Conservation (phyloP, 37 sponge, comb jelly and placozoan genomes). For the Cliona cf. orientalis region DNA sequence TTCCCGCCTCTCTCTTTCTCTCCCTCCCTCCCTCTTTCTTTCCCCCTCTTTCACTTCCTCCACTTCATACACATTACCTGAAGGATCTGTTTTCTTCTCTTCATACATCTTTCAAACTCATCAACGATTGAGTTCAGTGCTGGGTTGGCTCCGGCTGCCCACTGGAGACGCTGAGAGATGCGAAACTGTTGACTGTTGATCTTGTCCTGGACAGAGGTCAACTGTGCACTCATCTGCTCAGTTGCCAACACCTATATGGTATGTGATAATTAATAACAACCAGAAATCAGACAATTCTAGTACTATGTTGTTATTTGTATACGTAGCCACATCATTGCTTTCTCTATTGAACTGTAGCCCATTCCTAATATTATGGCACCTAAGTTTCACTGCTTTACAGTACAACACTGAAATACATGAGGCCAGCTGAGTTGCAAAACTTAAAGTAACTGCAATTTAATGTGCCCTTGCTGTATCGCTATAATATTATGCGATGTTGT, state of each 20-base stretch:
- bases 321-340: no score
- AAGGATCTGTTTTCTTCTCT: slow-evolving; percentile 58
- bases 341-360: no score
- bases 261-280: slow-evolving; percentile 3
- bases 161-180: slow-evolving; percentile 92
- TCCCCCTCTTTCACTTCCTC: no score
- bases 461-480: no score
- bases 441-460: no score
- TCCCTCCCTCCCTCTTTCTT: no score
- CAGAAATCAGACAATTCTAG: background rate
- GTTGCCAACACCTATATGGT: slow-evolving; percentile 52
- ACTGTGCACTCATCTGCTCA: slow-evolving; percentile 57
- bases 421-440: no score
- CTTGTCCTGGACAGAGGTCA: slow-evolving; percentile 71
- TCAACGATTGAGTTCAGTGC: slow-evolving; percentile 74
- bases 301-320: no score
- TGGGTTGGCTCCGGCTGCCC: slow-evolving; percentile 97
- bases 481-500: no score
- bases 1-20: background rate
- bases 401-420: no score
- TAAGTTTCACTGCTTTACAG: no score
- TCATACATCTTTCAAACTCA: slow-evolving; percentile 80
- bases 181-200: slow-evolving; percentile 81
- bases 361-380: no score
- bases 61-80: slow-evolving; percentile 38